Evolutionary conservation across 2,888 invertebrate genomes (phyloP).

Genomic region (Seira ritae): DNA sequence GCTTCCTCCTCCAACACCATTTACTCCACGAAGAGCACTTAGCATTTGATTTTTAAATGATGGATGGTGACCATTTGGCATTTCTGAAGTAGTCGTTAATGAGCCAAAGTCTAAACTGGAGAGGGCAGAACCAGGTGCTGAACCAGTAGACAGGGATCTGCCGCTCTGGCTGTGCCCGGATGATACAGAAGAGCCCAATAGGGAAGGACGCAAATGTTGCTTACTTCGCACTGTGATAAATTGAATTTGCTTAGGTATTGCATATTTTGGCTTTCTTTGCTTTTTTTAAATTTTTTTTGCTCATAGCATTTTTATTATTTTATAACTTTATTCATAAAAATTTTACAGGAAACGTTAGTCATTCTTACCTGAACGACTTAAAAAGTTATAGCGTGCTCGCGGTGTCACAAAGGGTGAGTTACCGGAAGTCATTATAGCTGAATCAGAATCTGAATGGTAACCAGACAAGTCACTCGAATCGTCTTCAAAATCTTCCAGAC

Average conservation of each 20-base stretch:
- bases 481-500: conserved; percentile 75
- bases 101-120: conserved; percentile 63
- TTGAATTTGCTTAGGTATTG: too few species aligned
- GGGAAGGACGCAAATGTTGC: conserved; percentile 70
- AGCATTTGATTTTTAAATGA: conserved; percentile 37
- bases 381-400: conserved; percentile 77
- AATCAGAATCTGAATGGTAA: conserved; percentile 89
- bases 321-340: too few species aligned
- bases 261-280: too few species aligned
- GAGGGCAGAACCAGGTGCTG: conserved; percentile 65
- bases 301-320: too few species aligned
- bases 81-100: conserved; percentile 10
- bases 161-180: conserved; percentile 45
- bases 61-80: conserved; percentile 32
- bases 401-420: conserved; percentile 77
- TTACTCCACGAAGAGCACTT: conserved; percentile 24
- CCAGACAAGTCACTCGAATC: conserved; percentile 84
- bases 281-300: too few species aligned
- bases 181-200: conserved; percentile 66
- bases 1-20: background rate
- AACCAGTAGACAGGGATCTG: conserved; percentile 43
- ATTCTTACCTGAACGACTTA: conserved; percentile 77
- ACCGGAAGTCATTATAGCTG: conserved; percentile 78
- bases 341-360: too few species aligned
- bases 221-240: conserved; percentile 70